phyloP scores from a whole-genome alignment of 2,797 vertebrate species.

The Pampus argenteus region DNA sequence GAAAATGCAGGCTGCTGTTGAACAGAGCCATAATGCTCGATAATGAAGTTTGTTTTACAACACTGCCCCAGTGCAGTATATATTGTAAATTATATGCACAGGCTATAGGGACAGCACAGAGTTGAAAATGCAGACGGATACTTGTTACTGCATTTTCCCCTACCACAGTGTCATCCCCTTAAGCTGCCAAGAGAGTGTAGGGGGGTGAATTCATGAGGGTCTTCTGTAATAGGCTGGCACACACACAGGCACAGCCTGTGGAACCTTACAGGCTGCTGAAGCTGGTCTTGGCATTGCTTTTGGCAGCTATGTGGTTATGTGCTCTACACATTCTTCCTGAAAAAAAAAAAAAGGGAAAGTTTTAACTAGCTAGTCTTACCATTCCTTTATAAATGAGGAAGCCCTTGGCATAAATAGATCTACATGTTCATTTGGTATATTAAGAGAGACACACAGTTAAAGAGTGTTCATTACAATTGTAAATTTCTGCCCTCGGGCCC shows the following conservation, averaged over 20 bases:
- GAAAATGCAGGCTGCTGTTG: slow-evolving; percentile 28
- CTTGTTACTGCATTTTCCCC: slow-evolving; percentile 63
- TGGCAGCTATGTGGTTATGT: slow-evolving; percentile 83
- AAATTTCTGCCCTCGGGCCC: slow-evolving; percentile 97
- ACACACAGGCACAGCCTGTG: slow-evolving; percentile 74
- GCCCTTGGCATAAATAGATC: slow-evolving; percentile 95
- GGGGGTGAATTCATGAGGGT: slow-evolving; percentile 76
- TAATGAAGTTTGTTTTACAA: slow-evolving; percentile 77
- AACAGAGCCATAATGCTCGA: slow-evolving; percentile 65
- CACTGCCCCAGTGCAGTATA: slow-evolving; percentile 47
- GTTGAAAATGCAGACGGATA: slow-evolving; percentile 68
- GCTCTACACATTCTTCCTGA: slow-evolving; percentile 83
- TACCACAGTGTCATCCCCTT: slow-evolving; percentile 69
- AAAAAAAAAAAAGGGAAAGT: slow-evolving; percentile 66
- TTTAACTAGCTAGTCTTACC: slow-evolving; percentile 91
- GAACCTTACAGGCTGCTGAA: slow-evolving; percentile 77
- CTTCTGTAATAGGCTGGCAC: slow-evolving; percentile 81
- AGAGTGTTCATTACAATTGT: slow-evolving; percentile 99
- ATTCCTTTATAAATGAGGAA: slow-evolving; percentile 90
- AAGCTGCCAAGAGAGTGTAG: slow-evolving; percentile 76
- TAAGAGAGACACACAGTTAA: slow-evolving; percentile 98
- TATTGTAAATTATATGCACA: slow-evolving; percentile 63
- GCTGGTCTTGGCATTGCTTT: slow-evolving; percentile 80
- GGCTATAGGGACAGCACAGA: slow-evolving; percentile 52
- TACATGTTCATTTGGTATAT: slow-evolving; percentile 97